Base-by-base conservation (phyloP, 23 tunicate genomes). In the Halocynthia roretzi region DNA sequence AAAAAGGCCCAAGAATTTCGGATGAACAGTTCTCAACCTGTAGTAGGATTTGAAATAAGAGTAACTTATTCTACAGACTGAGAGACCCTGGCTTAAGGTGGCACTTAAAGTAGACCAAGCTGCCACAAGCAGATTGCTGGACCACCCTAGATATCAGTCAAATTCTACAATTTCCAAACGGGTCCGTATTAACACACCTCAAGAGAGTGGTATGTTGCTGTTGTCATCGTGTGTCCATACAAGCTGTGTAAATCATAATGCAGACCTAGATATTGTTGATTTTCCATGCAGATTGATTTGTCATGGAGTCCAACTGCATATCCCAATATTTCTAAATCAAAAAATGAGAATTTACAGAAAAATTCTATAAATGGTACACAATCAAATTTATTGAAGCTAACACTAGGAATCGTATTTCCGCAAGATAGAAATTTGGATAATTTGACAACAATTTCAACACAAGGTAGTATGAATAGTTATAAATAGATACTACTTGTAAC, bases 261-360 rank as follows among this genome's bases (percentile, higher is more conserved):
- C 2, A 89, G 18, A 6, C 93, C 91, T 68, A 61, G 8, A 18
- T 76, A 19, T 63, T 95, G 99, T 6, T 56, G 23, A 67, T 89
- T 89, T 78, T 95, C 96, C 99, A 95, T 95, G 62, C 96, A 95
- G 17, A 95, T 53, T 51, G 90, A 77, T 71, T 95, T 95, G 81
- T 82, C 90, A 62, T 89, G 90, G 6, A 95, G 71, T 14, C 99
- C 99, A n/a, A 71, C 73, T 76, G 74, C 52, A 63, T 81, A 91
- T 31, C 87, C 86, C 17, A 91, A 83, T 14, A 91, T 91, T 18
- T 77, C 97, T 91, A 77, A 7, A 69, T 7, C 7, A 68, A 31
- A 52, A 12, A 48, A 40, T 50, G 64, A 14, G 64, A 4, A 58
- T 58, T 15, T 58, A 15, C n/a, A 58, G n/a, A 58, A 58, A 58